Evolutionary conservation across 2,888 invertebrate species (phyloP), one percentile per base, ranked within the genome.

Genomic region (Oscheius myriophilus): DNA sequence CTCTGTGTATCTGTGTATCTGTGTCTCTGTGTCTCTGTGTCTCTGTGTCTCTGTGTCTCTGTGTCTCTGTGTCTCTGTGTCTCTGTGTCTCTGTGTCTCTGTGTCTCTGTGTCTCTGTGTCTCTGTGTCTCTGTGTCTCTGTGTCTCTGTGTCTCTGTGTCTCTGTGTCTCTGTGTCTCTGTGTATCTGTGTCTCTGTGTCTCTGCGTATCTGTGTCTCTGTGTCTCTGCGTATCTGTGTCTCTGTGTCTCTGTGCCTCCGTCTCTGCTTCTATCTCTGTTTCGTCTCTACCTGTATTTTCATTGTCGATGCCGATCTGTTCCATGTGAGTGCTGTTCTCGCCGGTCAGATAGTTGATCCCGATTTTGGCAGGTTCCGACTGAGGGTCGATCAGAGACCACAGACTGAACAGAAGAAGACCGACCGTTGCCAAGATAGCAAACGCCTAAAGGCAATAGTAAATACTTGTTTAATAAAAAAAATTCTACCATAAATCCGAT

Each of bases 311-410:
- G 43, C 73, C 78, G 39, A 71, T 67, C 43, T 78, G 71, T 0
- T 66, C 74, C 1, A 70, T 57, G 41, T 62, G 39, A 1, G 75
- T 69, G 12, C 66, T 46, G 53, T 78, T 78, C 39, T 69, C 67
- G 18, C 54, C 67, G 11, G 74, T 67, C 18, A 78, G 64, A 42
- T 75, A 74, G 55, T 78, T 73, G 54, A 74, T 78, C 26, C 73
- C 73, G 11, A 73, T 59, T 54, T 70, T 51, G 53, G 72, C 76
- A 26, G 73, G 71, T 6, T 49, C 61, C 12, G 76, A 74, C 18
- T 62, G 61, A 45, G 78, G 78, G 53, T 78, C 76, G 45, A 78
- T 73, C n/a, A 78, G 61, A 0, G 78, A 72, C 78, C 78, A 78
- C 54, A 76, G 61, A 73, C 53, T 14, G 73, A 26, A 11, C 69